Percentiles rank a stretch among this genome's conserved stretches.
These are phyloP conservation scores for Phenganax stokvisi DNA, from an alignment of 92 coral and sea anemone genomes.

Conservation along the genomic window DNA sequence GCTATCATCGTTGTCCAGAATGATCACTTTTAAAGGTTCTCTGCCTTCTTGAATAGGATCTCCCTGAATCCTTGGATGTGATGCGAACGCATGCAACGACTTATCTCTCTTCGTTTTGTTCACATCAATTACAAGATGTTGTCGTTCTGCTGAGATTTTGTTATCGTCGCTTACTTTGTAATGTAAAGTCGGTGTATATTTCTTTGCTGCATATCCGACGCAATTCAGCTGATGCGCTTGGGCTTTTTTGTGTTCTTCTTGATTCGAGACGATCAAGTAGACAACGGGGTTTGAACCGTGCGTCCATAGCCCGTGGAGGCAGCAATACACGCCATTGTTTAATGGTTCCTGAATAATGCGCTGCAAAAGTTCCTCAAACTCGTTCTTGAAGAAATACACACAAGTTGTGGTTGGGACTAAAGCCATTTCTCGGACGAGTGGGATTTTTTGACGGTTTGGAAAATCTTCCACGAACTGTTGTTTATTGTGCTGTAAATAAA, in stretches of 20 bases:
- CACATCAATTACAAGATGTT: constrained; percentile 1
- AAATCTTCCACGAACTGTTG: too few relatives aligned
- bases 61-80: background rate
- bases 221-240: background rate
- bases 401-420: background rate
- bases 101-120: background rate
- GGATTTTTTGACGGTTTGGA: background rate
- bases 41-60: background rate
- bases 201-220: constrained; percentile 12
- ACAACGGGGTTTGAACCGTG: background rate
- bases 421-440: background rate
- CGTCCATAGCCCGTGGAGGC: constrained; percentile 5
- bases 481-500: too few relatives aligned
- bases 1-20: background rate
- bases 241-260: background rate
- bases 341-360: too few relatives aligned
- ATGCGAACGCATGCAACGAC: background rate
- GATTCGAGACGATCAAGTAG: background rate
- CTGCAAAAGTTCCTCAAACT: background rate
- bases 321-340: background rate
- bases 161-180: background rate
- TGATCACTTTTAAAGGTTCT: background rate
- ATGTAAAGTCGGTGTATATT: background rate
- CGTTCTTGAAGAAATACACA: constrained; percentile 5
- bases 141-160: background rate